These are phyloP conservation scores for Bettongia penicillata DNA, from an alignment of 2,113 vertebrate species.

Conservation along the genomic window DNA sequence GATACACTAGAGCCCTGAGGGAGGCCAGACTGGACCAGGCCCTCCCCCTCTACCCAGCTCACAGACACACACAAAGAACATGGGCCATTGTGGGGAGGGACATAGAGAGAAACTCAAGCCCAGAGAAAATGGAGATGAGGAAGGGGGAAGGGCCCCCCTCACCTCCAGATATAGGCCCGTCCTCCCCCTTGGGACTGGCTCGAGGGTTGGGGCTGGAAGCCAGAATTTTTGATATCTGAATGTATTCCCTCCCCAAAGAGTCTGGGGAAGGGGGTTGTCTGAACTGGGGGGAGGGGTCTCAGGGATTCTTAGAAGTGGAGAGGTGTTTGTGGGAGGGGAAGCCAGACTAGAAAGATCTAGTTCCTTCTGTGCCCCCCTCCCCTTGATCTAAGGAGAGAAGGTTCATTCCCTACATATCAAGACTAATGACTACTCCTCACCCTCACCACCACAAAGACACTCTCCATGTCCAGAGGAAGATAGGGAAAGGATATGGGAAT, in stretches of 20 bases:
- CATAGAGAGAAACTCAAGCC: neutral
- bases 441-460: neutral
- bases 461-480: neutral
- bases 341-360: neutral
- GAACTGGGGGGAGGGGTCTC: neutral
- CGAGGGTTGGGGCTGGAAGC: neutral
- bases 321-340: neutral
- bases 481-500: neutral
- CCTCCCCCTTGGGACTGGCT: neutral
- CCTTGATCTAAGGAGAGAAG: neutral
- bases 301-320: neutral
- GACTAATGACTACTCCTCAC: neutral
- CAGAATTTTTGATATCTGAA: neutral
- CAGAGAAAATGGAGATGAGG: neutral
- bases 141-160: neutral
- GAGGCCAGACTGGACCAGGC: neutral
- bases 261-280: neutral
- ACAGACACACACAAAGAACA: neutral
- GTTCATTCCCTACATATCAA: neutral
- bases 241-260: neutral
- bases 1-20: neutral
- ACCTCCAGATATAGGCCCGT: neutral
- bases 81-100: neutral
- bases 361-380: neutral
- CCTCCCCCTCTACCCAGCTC: neutral